Percentiles rank a stretch among this genome's conserved stretches.
phyloP scores from a whole-genome alignment of 2,113 vertebrate species.

The Setophaga coronata region DNA sequence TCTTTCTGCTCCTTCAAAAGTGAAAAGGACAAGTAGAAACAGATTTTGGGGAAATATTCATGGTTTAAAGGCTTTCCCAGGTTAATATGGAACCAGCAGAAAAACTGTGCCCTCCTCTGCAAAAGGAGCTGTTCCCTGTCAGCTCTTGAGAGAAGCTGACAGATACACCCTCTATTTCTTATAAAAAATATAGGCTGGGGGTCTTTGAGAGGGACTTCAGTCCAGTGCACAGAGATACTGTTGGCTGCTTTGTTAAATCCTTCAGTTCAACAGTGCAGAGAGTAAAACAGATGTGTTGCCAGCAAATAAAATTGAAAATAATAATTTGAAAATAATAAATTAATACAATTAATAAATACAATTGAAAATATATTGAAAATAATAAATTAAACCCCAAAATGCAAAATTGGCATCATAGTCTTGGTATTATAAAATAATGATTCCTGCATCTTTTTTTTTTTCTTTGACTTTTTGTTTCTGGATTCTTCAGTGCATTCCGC shows the following conservation, averaged over 20 bases:
- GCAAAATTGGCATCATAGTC: background rate
- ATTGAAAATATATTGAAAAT: background rate
- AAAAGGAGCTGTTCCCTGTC: background rate
- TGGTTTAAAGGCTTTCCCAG: background rate
- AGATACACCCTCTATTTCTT: background rate
- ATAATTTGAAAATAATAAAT: no score
- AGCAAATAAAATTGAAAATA: background rate
- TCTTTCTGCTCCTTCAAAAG: background rate
- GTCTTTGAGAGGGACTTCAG: constrained; percentile 6
- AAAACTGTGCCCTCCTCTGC: background rate
- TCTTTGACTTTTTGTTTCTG: background rate
- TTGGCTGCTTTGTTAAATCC: background rate
- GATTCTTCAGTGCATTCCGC: background rate
- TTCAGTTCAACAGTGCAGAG: background rate
- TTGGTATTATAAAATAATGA: background rate
- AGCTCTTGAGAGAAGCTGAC: background rate
- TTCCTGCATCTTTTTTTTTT: background rate
- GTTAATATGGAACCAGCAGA: background rate
- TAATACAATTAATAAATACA: no score
- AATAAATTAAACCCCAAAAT: background rate
- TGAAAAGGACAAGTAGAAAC: background rate
- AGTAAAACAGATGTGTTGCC: background rate
- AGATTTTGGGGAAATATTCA: background rate
- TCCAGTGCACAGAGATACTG: background rate
- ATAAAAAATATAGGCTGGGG: background rate